A percentile compares a stretch with the other conserved stretches of the same genome.
phyloP scores from a whole-genome alignment of 2,888 invertebrate species.

The Drosophila ustulata region DNA sequence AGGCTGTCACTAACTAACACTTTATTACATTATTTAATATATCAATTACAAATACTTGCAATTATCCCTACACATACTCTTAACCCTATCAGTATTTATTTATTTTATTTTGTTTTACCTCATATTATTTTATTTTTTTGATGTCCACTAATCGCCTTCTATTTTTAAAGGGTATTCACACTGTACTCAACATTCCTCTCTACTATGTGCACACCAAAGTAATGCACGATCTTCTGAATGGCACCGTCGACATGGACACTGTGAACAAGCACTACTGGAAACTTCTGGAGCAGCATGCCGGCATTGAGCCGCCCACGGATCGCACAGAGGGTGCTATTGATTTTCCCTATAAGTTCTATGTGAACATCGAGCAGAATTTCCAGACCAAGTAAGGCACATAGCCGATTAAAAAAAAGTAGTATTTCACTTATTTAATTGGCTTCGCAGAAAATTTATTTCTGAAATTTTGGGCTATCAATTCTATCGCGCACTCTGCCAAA shows the following conservation, averaged over 20 bases:
- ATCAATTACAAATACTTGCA: too few species aligned
- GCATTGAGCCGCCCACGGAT: conserved; percentile 88
- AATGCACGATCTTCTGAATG: conserved; percentile 89
- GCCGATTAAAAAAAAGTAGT: rapidly evolving
- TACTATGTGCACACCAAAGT: conserved; percentile 89
- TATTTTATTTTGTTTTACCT: too few species aligned
- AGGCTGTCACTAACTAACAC: too few species aligned
- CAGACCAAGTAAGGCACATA: conserved; percentile 78
- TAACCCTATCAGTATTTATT: too few species aligned
- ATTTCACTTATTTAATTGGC: background rate
- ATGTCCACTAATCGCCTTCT: background rate
- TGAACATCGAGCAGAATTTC: conserved; percentile 82
- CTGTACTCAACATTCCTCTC: conserved; percentile 90
- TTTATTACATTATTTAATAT: too few species aligned
- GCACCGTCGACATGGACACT: conserved; percentile 86
- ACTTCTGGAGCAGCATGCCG: conserved; percentile 87
- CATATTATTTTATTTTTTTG: too few species aligned
- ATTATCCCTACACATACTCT: too few species aligned
- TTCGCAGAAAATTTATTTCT: conserved; percentile 90
- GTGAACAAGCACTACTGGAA: conserved; percentile 90
- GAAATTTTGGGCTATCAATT: conserved; percentile 93
- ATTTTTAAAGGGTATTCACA: conserved; percentile 87
- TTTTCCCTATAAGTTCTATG: conserved; percentile 91
- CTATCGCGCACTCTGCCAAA: conserved; percentile 90
- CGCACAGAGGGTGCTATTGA: conserved; percentile 90